These are phyloP conservation scores for Knipowitschia caucasica DNA, from an alignment of 2,797 vertebrate species.

Conservation along the genomic window DNA sequence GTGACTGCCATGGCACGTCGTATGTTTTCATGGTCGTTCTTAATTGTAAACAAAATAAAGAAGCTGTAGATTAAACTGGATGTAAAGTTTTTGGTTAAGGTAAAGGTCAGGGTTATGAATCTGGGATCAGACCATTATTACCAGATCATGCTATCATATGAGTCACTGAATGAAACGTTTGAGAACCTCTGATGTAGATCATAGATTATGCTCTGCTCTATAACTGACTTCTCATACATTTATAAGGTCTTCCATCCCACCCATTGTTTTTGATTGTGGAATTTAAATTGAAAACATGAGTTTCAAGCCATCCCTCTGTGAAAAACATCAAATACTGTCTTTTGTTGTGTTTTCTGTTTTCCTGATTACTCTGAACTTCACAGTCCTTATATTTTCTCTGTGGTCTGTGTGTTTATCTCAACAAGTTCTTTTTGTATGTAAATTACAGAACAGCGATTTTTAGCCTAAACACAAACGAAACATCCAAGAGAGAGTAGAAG, in stretches of 20 bases:
- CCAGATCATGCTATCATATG: no score
- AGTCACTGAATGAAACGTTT: no score
- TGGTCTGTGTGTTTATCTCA: constrained; percentile 45
- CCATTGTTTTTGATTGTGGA: neutral
- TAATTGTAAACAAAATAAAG: no score
- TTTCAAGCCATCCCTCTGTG: constrained; percentile 6
- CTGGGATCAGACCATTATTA: no score
- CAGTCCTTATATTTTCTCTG: constrained; percentile 40
- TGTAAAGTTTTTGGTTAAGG: no score
- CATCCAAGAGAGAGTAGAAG: constrained; percentile 25
- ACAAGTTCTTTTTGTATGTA: constrained; percentile 27
- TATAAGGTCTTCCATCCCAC: neutral
- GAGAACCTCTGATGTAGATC: no score
- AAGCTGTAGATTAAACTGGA: no score
- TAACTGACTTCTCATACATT: neutral
- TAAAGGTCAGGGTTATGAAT: no score
- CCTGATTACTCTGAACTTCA: constrained; percentile 35
- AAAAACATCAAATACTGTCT: constrained; percentile 6
- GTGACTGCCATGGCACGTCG: no score
- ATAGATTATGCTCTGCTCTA: neutral
- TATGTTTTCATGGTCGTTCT: no score
- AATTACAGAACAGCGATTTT: constrained; percentile 31
- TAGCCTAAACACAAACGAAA: constrained; percentile 22
- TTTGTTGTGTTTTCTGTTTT: constrained; percentile 23
- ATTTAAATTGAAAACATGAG: constrained; percentile 6